Conservation (phyloP, 1,140 invertebrate genomes). For the Phocides pigmalion region DNA sequence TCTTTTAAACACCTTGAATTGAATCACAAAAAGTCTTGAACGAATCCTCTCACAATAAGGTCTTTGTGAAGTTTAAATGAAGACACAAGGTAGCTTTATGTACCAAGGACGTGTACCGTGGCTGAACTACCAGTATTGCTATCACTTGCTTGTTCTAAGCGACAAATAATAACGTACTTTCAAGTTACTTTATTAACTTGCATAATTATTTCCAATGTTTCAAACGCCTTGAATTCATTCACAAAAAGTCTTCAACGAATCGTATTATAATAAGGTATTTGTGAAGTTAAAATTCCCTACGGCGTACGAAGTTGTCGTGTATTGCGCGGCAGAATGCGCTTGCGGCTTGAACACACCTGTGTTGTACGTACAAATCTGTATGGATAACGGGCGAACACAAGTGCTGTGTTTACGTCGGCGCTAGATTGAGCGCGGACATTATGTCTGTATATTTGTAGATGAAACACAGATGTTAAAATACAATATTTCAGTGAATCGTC, state of each 20-base stretch:
- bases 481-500: no score
- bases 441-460: no score
- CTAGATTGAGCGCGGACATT: no score
- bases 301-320: no score
- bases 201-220: constrained; percentile 12
- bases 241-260: constrained; percentile 17
- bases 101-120: constrained; percentile 14
- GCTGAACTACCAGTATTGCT: neutral
- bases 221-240: neutral
- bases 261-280: constrained; percentile 7
- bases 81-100: constrained; percentile 23
- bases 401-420: no score
- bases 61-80: constrained; percentile 21
- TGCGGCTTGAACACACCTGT: no score
- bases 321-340: no score
- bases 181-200: neutral
- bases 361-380: no score
- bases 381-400: no score
- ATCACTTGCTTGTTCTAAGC: constrained; percentile 14
- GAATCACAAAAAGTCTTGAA: constrained; percentile 15
- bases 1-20: neutral
- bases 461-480: no score
- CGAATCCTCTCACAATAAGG: constrained; percentile 4
- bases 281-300: no score
- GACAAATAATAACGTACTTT: no score